phyloP scores from a whole-genome alignment of 23 tunicate genomes.

The Ascidia mentula region DNA sequence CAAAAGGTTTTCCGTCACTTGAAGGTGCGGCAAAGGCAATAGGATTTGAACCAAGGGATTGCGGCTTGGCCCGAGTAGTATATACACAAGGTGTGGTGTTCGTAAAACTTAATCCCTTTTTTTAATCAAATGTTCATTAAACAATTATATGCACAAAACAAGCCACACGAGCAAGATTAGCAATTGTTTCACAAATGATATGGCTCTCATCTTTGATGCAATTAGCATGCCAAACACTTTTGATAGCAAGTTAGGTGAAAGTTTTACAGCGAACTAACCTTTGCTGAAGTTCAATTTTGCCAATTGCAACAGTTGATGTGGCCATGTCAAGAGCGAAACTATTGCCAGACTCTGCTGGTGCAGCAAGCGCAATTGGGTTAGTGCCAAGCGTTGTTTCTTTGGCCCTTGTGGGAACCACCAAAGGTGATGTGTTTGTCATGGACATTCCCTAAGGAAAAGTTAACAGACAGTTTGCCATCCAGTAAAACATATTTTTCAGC shows the following conservation, averaged over 20 bases:
- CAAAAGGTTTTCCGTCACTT: slow-evolving; percentile 58
- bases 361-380: slow-evolving; percentile 80
- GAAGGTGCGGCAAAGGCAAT: slow-evolving; percentile 71
- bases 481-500: too few species aligned
- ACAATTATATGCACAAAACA: not conserved
- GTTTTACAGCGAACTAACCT: slow-evolving; percentile 47
- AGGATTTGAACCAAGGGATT: slow-evolving; percentile 73
- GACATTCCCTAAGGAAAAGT: slow-evolving; percentile 78
- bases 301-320: slow-evolving; percentile 93
- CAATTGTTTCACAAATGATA: not conserved
- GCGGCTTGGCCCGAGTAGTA: slow-evolving; percentile 20
- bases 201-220: not conserved
- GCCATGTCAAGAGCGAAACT: slow-evolving; percentile 94
- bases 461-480: too few species aligned
- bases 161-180: too few species aligned
- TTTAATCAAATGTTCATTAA: not conserved
- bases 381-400: slow-evolving; percentile 74
- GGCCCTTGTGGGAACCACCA: slow-evolving; percentile 71
- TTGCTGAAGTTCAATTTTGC: slow-evolving; percentile 89
- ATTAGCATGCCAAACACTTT: not conserved
- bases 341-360: slow-evolving; percentile 62
- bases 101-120: slow-evolving; percentile 82
- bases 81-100: slow-evolving; percentile 59
- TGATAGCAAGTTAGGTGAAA: too few species aligned
- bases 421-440: slow-evolving; percentile 93